Evolutionary conservation across 2,888 invertebrate genomes (phyloP).

Genomic region (Allacma fusca): DNA sequence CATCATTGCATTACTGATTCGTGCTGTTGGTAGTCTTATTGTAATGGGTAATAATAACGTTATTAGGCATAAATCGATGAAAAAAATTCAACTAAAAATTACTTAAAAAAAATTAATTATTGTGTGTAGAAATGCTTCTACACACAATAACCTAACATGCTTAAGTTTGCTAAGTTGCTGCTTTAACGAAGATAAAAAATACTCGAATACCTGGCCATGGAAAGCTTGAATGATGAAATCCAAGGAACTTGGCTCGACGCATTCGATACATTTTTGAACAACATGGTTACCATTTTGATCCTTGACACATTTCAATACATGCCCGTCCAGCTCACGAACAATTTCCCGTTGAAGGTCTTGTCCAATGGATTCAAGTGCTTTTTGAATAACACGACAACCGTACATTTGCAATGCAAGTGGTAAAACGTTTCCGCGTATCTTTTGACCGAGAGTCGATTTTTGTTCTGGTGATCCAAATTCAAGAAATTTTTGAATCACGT

Average conservation of each 20-base stretch:
- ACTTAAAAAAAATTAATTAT: no score
- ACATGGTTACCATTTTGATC: conserved; percentile 99
- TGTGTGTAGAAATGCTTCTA: no score
- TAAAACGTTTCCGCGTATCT: conserved; percentile 92
- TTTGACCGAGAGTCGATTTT: conserved; percentile 92
- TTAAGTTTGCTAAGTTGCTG: no score
- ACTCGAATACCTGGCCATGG: conserved; percentile 68
- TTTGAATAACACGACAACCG: conserved; percentile 99
- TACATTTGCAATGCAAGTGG: conserved; percentile 99
- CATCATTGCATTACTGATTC: no score
- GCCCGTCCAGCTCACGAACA: conserved; percentile 95
- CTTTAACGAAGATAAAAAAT: not conserved
- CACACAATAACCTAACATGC: no score
- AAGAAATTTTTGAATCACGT: conserved; percentile 99
- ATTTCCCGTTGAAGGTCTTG: conserved; percentile 97
- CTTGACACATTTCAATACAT: conserved; percentile 98
- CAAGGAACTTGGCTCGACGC: conserved; percentile 94
- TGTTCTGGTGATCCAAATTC: conserved; percentile 98
- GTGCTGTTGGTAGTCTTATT: no score
- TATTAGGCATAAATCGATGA: no score
- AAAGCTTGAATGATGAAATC: conserved; percentile 92
- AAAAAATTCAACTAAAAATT: no score
- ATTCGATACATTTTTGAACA: conserved; percentile 99
- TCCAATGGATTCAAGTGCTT: conserved; percentile 96
- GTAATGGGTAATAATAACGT: no score